phyloP scores from a whole-genome alignment of 2,113 vertebrate genomes.

The Oreotrochilus melanogaster region DNA sequence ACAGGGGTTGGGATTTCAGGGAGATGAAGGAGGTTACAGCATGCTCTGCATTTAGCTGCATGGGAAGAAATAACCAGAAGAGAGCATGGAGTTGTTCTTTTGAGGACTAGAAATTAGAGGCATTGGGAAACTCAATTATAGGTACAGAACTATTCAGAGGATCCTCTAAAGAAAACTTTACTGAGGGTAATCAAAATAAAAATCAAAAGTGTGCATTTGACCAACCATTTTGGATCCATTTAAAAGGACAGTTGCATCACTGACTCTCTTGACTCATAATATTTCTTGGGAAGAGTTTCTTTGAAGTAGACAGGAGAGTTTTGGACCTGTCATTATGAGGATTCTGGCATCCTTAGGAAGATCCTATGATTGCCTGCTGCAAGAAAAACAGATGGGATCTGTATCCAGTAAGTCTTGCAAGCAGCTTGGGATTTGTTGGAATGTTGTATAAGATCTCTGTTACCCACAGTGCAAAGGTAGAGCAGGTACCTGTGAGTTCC shows the following conservation, averaged over 20 bases:
- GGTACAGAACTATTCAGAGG: neutral
- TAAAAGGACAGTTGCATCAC: neutral
- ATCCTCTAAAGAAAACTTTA: neutral
- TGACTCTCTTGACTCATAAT: neutral
- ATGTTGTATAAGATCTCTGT: neutral
- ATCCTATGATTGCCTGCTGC: neutral
- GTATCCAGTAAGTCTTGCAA: neutral
- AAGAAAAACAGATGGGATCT: neutral
- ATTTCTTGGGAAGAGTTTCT: neutral
- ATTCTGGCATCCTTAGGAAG: neutral
- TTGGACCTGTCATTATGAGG: neutral
- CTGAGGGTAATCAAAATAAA: neutral
- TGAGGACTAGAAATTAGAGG: neutral
- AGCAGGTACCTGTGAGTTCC: neutral
- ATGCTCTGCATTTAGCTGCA: neutral
- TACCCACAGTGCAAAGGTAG: neutral
- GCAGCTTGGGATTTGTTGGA: fast-evolving
- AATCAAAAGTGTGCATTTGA: neutral
- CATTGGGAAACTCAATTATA: neutral
- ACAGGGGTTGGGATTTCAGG: neutral
- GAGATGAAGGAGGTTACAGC: neutral
- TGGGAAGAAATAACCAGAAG: neutral
- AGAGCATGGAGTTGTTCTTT: neutral
- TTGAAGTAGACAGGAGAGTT: neutral
- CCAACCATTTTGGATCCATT: neutral